Evolutionary conservation across 1,140 invertebrate genomes (phyloP).

Genomic region (Lerema accius): DNA sequence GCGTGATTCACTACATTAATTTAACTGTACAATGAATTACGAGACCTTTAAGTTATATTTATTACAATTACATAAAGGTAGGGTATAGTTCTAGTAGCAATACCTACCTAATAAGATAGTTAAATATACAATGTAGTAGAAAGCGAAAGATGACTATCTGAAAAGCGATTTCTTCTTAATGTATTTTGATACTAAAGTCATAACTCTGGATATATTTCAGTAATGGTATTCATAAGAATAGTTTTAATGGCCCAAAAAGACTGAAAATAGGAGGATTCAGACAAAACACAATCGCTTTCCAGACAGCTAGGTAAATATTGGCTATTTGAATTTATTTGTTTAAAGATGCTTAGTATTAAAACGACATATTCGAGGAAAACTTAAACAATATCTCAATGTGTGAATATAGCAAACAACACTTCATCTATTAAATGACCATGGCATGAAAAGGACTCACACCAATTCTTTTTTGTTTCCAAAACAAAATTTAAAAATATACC

Average conservation of each 20-base stretch:
- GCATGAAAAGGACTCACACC: too few species aligned
- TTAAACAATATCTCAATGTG: conserved; percentile 8
- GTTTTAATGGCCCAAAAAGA: too few species aligned
- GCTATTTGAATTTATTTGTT: conserved; percentile 10
- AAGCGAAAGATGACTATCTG: conserved; percentile 44
- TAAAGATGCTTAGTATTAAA: conserved; percentile 7
- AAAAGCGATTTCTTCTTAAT: conserved; percentile 24
- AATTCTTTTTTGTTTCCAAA: too few species aligned
- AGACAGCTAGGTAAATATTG: conserved; percentile 2
- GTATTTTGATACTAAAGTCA: neutral
- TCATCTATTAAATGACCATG: too few species aligned
- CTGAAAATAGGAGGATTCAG: neutral
- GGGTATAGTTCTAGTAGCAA: conserved; percentile 62
- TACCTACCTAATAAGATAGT: conserved; percentile 54
- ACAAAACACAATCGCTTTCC: conserved; percentile 8
- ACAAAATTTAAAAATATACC: too few species aligned
- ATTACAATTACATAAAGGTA: conserved; percentile 66
- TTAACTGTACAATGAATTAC: conserved; percentile 81
- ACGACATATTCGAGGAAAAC: conserved; percentile 10
- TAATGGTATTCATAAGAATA: too few species aligned
- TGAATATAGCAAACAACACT: conserved; percentile 19
- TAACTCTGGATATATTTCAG: neutral
- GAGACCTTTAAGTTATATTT: conserved; percentile 68
- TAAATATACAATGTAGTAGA: conserved; percentile 50
- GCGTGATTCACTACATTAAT: conserved; percentile 77